These are phyloP conservation scores for Anguilla megastoma DNA, from an alignment of 2,797 vertebrate species.

Conservation along the genomic window DNA sequence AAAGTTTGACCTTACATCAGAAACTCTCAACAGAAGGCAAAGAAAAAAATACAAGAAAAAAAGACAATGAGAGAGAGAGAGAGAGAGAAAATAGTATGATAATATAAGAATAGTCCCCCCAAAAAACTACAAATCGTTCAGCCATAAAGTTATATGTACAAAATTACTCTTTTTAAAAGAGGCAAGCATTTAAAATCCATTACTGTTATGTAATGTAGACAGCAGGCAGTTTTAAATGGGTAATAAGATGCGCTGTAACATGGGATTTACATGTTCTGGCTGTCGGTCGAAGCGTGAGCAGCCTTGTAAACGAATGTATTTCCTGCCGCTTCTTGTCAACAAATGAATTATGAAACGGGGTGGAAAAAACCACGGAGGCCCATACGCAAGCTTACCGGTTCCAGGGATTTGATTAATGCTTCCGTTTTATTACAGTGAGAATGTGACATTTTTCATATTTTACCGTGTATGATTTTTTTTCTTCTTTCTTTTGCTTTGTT, in stretches of 20 bases:
- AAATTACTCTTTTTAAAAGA: neutral
- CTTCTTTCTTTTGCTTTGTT: neutral
- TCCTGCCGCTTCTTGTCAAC: neutral
- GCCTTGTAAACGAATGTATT: neutral
- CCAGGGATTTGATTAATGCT: neutral
- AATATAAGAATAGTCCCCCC: too few species aligned
- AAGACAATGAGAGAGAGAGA: neutral
- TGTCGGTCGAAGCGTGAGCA: neutral
- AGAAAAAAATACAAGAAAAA: neutral
- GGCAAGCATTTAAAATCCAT: neutral
- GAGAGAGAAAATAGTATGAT: neutral
- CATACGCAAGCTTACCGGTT: neutral
- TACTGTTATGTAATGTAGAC: neutral
- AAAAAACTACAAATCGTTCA: too few species aligned
- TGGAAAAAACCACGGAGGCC: neutral
- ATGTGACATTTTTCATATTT: constrained; percentile 10
- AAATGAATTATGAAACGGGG: neutral
- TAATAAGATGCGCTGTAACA: neutral
- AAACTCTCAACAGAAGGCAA: neutral
- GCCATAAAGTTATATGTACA: too few species aligned
- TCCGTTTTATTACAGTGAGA: neutral
- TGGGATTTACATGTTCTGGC: neutral
- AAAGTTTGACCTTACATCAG: too few species aligned
- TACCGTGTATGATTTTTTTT: neutral
- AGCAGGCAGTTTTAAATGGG: neutral